Base-by-base conservation (phyloP, 2,113 vertebrate species). In the Melozone crissalis region DNA sequence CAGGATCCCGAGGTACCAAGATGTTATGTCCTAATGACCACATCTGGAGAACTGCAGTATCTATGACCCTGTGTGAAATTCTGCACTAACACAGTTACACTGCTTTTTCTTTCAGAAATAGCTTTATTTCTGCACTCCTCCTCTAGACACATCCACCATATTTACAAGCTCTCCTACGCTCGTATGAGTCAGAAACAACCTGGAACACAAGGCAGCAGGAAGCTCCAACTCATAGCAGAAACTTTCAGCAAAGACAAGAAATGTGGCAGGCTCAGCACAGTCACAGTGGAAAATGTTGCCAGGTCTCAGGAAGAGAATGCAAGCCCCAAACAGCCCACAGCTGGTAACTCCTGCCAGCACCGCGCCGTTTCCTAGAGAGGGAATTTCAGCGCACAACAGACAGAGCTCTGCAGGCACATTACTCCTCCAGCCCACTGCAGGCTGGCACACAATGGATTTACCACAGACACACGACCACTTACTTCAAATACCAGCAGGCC, bases 181-280 rank as follows among this genome's bases (percentile, higher is more conserved):
- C 3, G 1, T 4, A 39, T 87, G 84, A 87, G 21, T 46, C 58
- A 79, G 84, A 90, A 79, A 84, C 63, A 83, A 67, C 51, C 55
- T 39, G 76, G 67, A 90, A 69, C 26, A 90, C 2, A 8, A 88
- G 51, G 43, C 51, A 91, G 35, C 5, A 82, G 51, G 66, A 84
- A 90, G 63, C 49, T 79, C 69, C 72, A 89, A 73, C 54, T 83
- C 58, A 39, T 14, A 43, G 78, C 62, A 87, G 81, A 77, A 75
- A 68, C 78, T 54, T 96, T 49, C 54, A 84, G 73, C 28, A 66
- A 87, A 89, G 78, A 83, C 33, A 47, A 21, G 39, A 69, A 76
- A 83, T 6, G 39, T 51, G 51, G 46, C 74, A 82, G 66, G 43
- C 33, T 89, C 75, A 65, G 74, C 43, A 61, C 11, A 65, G 52